These are phyloP conservation scores for Tenebrosternarchus preto DNA, from an alignment of 2,113 vertebrate genomes.

Conservation along the genomic window DNA sequence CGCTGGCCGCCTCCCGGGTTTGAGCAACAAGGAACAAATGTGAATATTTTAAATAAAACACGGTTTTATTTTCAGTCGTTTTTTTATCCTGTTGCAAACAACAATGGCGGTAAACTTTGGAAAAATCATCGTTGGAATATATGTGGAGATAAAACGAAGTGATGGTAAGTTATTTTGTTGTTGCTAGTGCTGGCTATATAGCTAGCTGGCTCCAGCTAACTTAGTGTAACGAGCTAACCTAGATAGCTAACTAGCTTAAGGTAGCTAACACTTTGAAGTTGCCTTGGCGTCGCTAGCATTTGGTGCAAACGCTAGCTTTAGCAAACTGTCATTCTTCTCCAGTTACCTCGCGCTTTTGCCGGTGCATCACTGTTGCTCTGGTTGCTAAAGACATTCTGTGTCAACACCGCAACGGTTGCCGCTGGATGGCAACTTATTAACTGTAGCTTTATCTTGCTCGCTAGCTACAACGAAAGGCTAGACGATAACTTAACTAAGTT, in stretches of 20 bases:
- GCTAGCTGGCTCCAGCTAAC: conserved; percentile 9
- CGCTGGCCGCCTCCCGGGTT: conserved; percentile 56
- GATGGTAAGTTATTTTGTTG: conserved; percentile 82
- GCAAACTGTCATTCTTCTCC: neutral
- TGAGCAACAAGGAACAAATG: conserved; percentile 52
- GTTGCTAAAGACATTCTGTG: neutral
- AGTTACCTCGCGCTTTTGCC: neutral
- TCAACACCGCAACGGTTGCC: conserved; percentile 38
- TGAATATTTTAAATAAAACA: conserved; percentile 59
- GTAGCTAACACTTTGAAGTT: neutral
- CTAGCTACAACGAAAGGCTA: too few relatives aligned
- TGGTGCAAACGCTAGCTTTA: neutral
- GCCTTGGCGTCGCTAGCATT: too few relatives aligned
- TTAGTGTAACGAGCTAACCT: conserved; percentile 25
- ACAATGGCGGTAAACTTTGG: conserved; percentile 89
- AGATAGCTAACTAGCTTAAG: neutral
- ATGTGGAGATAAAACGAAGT: conserved; percentile 94
- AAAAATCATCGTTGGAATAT: conserved; percentile 90
- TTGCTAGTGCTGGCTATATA: neutral
- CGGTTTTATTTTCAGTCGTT: conserved; percentile 16
- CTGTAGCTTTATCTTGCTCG: neutral
- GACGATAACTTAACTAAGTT: too few relatives aligned
- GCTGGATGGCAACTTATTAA: neutral
- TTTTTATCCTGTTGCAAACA: conserved; percentile 70
- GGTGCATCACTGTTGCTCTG: conserved; percentile 20